Evolutionary conservation across 2,797 vertebrate genomes (phyloP).

Genomic region (Pseudocheirus occidentalis): DNA sequence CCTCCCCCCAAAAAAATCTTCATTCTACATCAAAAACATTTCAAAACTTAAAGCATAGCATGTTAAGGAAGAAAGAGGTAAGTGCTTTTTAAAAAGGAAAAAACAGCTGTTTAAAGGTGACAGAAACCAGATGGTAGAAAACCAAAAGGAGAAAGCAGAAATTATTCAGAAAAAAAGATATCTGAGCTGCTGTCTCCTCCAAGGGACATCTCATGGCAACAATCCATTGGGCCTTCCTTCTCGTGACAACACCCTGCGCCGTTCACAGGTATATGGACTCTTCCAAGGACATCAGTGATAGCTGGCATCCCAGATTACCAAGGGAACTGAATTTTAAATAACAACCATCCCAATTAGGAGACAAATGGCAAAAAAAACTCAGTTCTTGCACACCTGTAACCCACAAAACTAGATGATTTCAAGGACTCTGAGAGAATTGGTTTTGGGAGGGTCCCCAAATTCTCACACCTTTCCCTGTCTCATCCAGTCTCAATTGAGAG

Average conservation of each 20-base stretch:
- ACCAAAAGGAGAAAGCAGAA: slow-evolving; percentile 77
- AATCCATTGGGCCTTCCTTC: slow-evolving; percentile 5
- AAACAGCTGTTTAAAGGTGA: slow-evolving; percentile 85
- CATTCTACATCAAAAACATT: slow-evolving; percentile 66
- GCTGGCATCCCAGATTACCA: background rate
- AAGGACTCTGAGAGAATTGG: background rate
- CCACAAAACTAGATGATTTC: slow-evolving; percentile 1
- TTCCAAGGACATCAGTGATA: background rate
- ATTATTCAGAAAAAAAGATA: slow-evolving; percentile 78
- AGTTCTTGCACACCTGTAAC: background rate
- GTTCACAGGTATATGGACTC: fast-evolving
- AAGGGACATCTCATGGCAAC: background rate
- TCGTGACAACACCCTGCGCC: background rate
- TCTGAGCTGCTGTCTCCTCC: slow-evolving; percentile 67
- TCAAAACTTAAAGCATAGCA: slow-evolving; percentile 65
- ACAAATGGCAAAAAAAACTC: background rate
- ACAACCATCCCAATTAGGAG: background rate
- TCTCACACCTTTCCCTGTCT: background rate
- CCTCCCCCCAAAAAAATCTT: background rate
- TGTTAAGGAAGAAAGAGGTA: slow-evolving; percentile 74
- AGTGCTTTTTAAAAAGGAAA: slow-evolving; percentile 82
- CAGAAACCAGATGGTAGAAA: slow-evolving; percentile 85
- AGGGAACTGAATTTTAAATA: background rate
- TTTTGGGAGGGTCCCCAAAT: background rate
- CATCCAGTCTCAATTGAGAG: background rate